Conservation (phyloP, 2,113 vertebrate genomes). For the Brachypteracias leptosomus region DNA sequence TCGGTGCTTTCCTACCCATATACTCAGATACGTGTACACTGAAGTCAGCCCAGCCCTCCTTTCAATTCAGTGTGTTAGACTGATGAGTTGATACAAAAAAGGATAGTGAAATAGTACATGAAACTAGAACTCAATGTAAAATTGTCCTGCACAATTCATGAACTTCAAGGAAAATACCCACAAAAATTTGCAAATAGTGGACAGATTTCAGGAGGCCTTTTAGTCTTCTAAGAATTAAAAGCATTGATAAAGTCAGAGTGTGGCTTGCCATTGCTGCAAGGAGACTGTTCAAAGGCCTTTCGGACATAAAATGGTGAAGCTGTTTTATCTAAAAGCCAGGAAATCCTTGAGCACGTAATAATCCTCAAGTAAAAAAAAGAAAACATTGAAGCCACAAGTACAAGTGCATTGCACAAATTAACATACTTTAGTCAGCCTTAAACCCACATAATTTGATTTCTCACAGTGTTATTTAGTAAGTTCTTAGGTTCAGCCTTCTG, state of each 20-base stretch:
- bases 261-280: neutral
- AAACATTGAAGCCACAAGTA: neutral
- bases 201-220: neutral
- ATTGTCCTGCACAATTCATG: neutral
- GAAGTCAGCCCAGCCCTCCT: neutral
- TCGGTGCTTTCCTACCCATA: neutral
- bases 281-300: neutral
- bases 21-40: fast-evolving
- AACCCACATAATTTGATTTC: neutral
- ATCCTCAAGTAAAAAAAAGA: neutral
- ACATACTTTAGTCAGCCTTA: neutral
- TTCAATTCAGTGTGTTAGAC: neutral
- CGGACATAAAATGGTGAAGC: neutral
- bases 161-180: neutral
- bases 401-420: neutral
- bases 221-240: neutral
- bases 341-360: neutral
- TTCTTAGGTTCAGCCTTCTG: neutral
- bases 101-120: neutral
- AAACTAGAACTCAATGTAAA: neutral
- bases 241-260: neutral
- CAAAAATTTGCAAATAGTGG: neutral
- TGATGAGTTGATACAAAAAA: neutral
- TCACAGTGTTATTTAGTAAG: neutral
- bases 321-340: neutral